Evolutionary conservation across 2,113 vertebrate species (phyloP).

Genomic region (Lagopus leucura): DNA sequence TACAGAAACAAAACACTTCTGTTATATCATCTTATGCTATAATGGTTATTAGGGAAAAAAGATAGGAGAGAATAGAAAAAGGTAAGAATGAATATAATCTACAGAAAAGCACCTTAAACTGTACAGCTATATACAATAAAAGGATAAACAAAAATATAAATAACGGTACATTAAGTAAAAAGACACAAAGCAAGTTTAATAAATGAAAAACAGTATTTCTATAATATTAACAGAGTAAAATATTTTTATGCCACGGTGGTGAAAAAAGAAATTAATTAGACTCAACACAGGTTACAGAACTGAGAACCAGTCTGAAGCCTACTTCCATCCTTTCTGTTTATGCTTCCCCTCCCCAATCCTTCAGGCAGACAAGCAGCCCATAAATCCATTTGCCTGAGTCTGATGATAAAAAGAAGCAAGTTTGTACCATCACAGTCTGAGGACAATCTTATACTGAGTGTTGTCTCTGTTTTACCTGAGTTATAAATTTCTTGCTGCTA

Average conservation of each 20-base stretch:
- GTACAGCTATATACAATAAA: not conserved
- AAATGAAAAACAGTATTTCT: not conserved
- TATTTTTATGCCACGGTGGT: not conserved
- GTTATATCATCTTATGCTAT: not conserved
- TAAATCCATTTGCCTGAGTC: not conserved
- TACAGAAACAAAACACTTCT: not conserved
- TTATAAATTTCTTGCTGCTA: not conserved
- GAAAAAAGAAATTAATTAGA: not conserved
- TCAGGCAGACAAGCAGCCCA: not conserved
- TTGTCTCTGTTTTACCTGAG: not conserved
- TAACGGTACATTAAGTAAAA: not conserved
- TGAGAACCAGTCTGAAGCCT: not conserved
- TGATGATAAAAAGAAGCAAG: not conserved
- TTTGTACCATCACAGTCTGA: not conserved
- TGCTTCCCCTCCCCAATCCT: not conserved
- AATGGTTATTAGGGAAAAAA: not conserved
- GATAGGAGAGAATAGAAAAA: not conserved
- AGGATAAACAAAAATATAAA: not conserved
- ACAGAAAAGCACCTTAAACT: not conserved
- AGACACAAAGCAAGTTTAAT: conserved; percentile 9
- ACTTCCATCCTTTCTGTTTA: not conserved
- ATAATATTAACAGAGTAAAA: not conserved
- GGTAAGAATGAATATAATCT: not conserved
- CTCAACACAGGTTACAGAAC: not conserved
- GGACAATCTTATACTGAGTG: not conserved